A percentile compares a stretch with the other conserved stretches of the same genome.
Evolutionary conservation across 2,797 vertebrate genomes (phyloP).

Genomic region (Balearica regulorum): DNA sequence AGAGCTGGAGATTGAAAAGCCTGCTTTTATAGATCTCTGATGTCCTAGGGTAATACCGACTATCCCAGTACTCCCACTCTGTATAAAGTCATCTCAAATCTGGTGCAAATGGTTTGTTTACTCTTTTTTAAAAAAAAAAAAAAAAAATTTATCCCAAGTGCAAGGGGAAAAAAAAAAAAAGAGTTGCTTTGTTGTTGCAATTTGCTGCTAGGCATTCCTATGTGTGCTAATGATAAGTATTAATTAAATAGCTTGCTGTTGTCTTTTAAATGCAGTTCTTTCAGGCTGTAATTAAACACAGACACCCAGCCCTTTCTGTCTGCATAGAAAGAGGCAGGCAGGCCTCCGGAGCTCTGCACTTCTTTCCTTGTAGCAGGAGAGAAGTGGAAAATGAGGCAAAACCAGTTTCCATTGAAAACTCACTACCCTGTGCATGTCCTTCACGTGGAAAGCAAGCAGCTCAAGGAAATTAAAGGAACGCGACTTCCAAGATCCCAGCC

Average conservation of each 20-base stretch:
- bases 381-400: slow-evolving; percentile 64
- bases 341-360: slow-evolving; percentile 7
- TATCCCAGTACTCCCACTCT: neutral
- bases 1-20: neutral
- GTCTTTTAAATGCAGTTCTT: slow-evolving; percentile 70
- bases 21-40: neutral
- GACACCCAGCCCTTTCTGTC: slow-evolving; percentile 68
- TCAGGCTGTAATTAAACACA: slow-evolving; percentile 72
- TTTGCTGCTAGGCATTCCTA: slow-evolving; percentile 69
- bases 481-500: slow-evolving; percentile 33
- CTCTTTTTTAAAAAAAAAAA: neutral
- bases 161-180: neutral
- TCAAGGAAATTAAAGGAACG: slow-evolving; percentile 49
- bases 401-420: slow-evolving; percentile 57
- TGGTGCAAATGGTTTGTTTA: neutral
- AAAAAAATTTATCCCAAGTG: slow-evolving; percentile 12
- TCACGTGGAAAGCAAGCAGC: neutral
- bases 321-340: slow-evolving; percentile 47
- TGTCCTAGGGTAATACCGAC: neutral
- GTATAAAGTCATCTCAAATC: neutral
- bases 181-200: slow-evolving; percentile 66
- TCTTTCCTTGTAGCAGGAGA: slow-evolving; percentile 48
- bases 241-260: slow-evolving; percentile 69
- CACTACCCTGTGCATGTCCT: slow-evolving; percentile 10
- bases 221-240: slow-evolving; percentile 70